These are phyloP conservation scores for Cataglyphis rosenhaueri DNA, from an alignment of 2,888 invertebrate species.

Conservation along the genomic window DNA sequence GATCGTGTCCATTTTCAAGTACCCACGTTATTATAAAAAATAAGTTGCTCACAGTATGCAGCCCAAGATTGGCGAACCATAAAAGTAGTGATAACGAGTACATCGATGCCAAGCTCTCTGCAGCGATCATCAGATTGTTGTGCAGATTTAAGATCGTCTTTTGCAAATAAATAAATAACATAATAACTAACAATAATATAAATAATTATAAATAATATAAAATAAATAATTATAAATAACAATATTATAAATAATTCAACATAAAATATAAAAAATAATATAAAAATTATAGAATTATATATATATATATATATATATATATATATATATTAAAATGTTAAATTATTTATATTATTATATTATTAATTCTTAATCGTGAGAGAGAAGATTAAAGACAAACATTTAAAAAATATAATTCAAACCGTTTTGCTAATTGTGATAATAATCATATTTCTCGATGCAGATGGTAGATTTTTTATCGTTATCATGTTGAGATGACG, in stretches of 20 bases:
- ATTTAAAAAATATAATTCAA: background rate
- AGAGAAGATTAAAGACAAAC: background rate
- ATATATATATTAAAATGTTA: background rate
- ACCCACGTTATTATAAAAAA: slow-evolving; percentile 76
- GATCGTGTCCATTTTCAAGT: slow-evolving; percentile 32
- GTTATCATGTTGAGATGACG: slow-evolving; percentile 77
- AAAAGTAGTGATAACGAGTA: slow-evolving; percentile 78
- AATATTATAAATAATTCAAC: too few species aligned
- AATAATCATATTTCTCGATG: background rate
- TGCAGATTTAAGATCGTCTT: slow-evolving; percentile 79
- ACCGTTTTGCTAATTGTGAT: slow-evolving; percentile 59
- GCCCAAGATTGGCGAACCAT: slow-evolving; percentile 79
- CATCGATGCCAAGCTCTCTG: slow-evolving; percentile 75
- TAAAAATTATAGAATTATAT: background rate
- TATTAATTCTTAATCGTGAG: too few species aligned
- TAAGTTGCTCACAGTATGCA: slow-evolving; percentile 77
- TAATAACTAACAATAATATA: background rate
- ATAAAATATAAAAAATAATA: too few species aligned
- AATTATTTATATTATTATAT: background rate
- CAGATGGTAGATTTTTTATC: slow-evolving; percentile 64
- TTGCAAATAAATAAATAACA: slow-evolving; percentile 7
- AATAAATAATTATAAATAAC: too few species aligned
- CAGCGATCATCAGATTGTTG: slow-evolving; percentile 75
- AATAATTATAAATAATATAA: background rate
- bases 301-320: background rate